Conservation (phyloP, 2,113 vertebrate genomes). For the Barnardius zonarius region DNA sequence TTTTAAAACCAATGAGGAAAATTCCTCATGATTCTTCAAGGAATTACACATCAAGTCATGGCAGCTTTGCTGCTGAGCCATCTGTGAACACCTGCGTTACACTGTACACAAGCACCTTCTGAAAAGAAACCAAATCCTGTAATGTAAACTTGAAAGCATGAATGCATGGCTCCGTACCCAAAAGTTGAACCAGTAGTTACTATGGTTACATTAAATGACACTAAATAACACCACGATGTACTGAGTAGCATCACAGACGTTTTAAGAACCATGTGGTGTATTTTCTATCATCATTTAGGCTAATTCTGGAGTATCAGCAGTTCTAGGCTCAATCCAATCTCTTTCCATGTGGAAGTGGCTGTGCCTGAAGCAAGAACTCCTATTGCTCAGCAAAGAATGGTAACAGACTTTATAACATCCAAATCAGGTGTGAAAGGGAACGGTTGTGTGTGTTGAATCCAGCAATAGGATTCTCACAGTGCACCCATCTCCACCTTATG, state of each 20-base stretch:
- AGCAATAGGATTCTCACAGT: neutral
- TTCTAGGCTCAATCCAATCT: neutral
- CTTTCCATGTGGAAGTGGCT: neutral
- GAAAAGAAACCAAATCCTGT: neutral
- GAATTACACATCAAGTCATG: rapidly evolving
- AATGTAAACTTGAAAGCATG: neutral
- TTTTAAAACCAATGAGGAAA: neutral
- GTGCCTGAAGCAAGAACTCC: neutral
- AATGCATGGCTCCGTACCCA: neutral
- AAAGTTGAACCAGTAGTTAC: neutral
- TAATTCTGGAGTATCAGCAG: neutral
- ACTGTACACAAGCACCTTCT: neutral
- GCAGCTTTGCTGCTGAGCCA: too few relatives aligned
- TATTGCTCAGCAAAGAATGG: neutral
- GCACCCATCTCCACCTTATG: neutral
- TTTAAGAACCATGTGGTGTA: rapidly evolving
- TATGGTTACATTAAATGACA: neutral
- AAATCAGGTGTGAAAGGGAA: neutral
- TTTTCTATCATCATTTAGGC: neutral
- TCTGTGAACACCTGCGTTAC: rapidly evolving
- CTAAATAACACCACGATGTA: neutral
- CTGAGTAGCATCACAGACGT: neutral
- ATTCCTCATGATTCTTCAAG: neutral
- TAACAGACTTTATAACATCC: neutral
- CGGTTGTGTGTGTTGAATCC: neutral